Evolutionary conservation across 1,140 invertebrate genomes (phyloP).

Genomic region (Chrysoperla carnea): DNA sequence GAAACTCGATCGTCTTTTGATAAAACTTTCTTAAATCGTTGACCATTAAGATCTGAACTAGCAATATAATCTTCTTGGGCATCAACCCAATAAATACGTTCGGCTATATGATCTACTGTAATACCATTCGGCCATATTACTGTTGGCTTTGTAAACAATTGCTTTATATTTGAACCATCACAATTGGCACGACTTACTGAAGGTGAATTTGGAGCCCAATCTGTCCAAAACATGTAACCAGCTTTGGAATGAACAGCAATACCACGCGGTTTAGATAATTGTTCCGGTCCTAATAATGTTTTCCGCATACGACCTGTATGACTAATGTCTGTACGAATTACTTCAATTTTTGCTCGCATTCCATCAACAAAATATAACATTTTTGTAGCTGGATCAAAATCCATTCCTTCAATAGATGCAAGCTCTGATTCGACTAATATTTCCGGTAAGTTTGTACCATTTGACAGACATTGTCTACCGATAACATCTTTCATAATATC

Average conservation of each 20-base stretch:
- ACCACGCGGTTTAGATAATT: conserved; percentile 58
- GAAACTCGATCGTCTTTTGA: conserved; percentile 41
- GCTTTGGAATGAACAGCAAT: conserved; percentile 67
- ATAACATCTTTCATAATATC: conserved; percentile 63
- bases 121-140: conserved; percentile 81
- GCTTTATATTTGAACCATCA: conserved; percentile 54
- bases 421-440: conserved; percentile 48
- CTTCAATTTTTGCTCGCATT: conserved; percentile 50
- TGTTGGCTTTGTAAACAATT: conserved; percentile 39
- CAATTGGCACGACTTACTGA: conserved; percentile 63
- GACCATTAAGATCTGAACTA: conserved; percentile 67
- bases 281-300: conserved; percentile 45
- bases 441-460: conserved; percentile 33
- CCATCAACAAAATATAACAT: conserved; percentile 77
- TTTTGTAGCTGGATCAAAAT: conserved; percentile 74
- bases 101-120: conserved; percentile 64
- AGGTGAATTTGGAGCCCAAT: conserved; percentile 60
- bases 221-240: conserved; percentile 75
- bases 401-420: conserved; percentile 71
- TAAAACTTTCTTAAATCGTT: conserved; percentile 52
- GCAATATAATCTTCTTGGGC: conserved; percentile 71
- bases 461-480: conserved; percentile 44
- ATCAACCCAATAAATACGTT: conserved; percentile 77
- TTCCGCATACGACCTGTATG: conserved; percentile 44
- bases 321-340: conserved; percentile 45